Evolutionary conservation across 2,113 vertebrate species (phyloP).

Genomic region (Laticauda laticaudata): DNA sequence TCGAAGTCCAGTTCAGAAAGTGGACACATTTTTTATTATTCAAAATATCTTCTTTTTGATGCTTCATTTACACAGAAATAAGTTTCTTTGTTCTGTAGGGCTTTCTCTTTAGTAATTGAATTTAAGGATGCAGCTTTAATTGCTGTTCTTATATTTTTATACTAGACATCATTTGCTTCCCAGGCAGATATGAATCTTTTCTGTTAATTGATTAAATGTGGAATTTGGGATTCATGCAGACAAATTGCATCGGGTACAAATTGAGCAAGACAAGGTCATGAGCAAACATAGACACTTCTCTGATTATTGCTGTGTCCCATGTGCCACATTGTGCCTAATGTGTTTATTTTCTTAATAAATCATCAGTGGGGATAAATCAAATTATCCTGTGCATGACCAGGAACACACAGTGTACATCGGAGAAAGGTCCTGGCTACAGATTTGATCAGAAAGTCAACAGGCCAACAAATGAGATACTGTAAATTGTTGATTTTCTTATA

Average conservation of each 20-base stretch:
- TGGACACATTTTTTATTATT: background rate
- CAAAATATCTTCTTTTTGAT: background rate
- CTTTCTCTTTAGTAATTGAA: background rate
- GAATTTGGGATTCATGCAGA: constrained; percentile 11
- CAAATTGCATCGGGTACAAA: background rate
- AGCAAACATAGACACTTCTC: background rate
- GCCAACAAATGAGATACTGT: background rate
- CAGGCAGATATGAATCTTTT: constrained; percentile 1
- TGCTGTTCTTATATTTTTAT: background rate
- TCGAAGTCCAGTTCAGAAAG: background rate
- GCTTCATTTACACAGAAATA: background rate
- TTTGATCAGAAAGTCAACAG: background rate
- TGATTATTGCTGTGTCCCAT: background rate
- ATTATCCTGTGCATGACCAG: background rate
- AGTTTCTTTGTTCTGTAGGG: background rate
- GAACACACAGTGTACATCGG: background rate
- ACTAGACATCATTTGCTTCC: background rate
- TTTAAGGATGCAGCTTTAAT: background rate
- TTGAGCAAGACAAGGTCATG: constrained; percentile 3
- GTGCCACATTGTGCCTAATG: background rate
- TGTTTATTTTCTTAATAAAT: constrained; percentile 12
- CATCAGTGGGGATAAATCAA: background rate
- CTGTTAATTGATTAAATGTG: constrained; percentile 20
- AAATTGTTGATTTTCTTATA: background rate
- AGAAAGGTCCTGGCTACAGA: background rate